Base-by-base conservation (phyloP, 2,113 vertebrate species). In the Acrocephalus arundinaceus region DNA sequence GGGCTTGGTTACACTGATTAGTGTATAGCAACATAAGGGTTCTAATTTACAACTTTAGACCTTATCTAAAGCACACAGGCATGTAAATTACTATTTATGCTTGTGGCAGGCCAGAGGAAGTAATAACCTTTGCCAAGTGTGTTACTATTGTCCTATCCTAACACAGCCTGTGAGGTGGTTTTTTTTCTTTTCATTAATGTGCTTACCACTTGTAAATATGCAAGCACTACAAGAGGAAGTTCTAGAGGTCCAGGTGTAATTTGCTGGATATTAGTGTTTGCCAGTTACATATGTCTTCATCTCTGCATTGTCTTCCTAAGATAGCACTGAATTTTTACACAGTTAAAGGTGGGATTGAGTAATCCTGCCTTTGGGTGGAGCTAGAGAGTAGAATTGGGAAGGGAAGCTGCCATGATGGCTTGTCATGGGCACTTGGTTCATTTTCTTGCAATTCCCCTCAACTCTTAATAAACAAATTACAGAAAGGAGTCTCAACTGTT, bases 331-430 rank as follows among this genome's bases (percentile, higher is more conserved):
- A n/a, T 51, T 84, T 57, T 17, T 68, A n/a, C 67, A 45, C 7
- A 31, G 2, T 67, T 84, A n/a, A 61, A 71, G 30, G 15, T 63
- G 13, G 52, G 59, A 35, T 39, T 74, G 13, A 41, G 12, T 12
- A 7, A 0, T 39, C 37, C 37, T 39, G 11, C 37, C 37, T 39
- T 46, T 57, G 22, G n/a, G 9, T 62, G 31, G 46, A 24, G 9
- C 22, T 16, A 45, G 48, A 78, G 61, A 35, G 13, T 0, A 39
- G 33, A 43, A 30, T 7, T 62, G 58, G 52, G 48, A 67, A 85
- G 51, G 18, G 13, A 45, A 17, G 49, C 31, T 76, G 52, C 30
- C 0, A 0, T 63, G 39, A 28, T 9, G 12, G 41, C 25, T 37
- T 49, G 23, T n/a, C 19, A 12, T 31, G n/a, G 41, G 20, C 15